Base-by-base conservation (phyloP, 2,797 vertebrate genomes). In the Falco naumanni region DNA sequence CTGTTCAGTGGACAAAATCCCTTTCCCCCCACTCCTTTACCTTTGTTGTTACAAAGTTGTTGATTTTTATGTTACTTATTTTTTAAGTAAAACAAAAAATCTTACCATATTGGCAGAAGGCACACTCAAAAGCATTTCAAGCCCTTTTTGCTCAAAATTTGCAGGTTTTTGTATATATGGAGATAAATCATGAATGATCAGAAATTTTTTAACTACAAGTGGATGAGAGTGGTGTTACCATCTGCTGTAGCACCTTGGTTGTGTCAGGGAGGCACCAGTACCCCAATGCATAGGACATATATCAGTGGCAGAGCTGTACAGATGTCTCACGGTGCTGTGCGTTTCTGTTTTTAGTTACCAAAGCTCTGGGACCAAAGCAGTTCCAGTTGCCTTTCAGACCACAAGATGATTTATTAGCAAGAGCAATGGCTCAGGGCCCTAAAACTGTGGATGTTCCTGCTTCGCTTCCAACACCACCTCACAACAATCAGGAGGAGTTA, bases 371-470 rank as follows among this genome's bases (percentile, higher is more conserved):
- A 89, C 98, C 99, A 33, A 99, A 99, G 97, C 98, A 98, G 1
- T 98, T 99, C 68, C 99, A 99, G 91, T 98, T 99, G 96, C 99
- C 99, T 19, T 99, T 99, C 95, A 98, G 99, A 96, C 98, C 99
- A 6, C 99, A 99, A 25, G 99, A 99, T 57, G 99, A 99, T 94
- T 97, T 99, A 51, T 96, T 99, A 59, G 99, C 99, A 82, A 98
- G 99, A 93, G 99, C 99, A 61, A 98, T 99, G 24, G 98, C 99
- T 79, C 99, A 99, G 78, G 99, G 99, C 90, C 99, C 99, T 39
- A 99, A 99, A 98, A 99, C 99, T 5, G 99, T 99, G 76, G 99
- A 99, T 84, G 99, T 99, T 82, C 99, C 99, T 12, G 99, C 99
- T 60, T 99, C 99, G 1, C 99, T 99, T 74, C 99, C 99, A 76